Conservation (phyloP, 2,113 vertebrate species). For the Esox niger region DNA sequence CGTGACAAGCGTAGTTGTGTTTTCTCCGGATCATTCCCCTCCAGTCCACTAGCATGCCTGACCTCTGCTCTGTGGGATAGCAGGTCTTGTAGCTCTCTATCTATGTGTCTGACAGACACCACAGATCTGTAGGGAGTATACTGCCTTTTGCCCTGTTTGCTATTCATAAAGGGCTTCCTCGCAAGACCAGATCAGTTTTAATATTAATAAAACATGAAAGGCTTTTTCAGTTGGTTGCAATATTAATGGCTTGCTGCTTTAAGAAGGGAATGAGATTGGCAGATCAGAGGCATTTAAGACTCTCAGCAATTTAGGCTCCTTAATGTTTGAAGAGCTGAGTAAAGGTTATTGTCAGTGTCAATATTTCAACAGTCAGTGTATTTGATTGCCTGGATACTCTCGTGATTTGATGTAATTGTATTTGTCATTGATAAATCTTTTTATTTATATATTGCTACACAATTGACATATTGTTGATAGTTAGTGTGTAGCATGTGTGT, state of each 20-base stretch:
- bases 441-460: too few species aligned
- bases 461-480: constrained; percentile 12
- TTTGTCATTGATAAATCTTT: too few species aligned
- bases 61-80: constrained; percentile 26
- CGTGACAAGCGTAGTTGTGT: constrained; percentile 30
- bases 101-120: background rate
- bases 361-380: constrained; percentile 24
- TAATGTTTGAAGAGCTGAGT: constrained; percentile 28
- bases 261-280: constrained; percentile 23
- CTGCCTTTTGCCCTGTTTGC: constrained; percentile 44
- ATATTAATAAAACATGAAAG: constrained; percentile 71
- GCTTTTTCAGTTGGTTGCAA: constrained; percentile 61
- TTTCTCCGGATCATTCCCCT: constrained; percentile 31
- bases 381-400: constrained; percentile 7
- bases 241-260: constrained; percentile 61
- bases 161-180: constrained; percentile 59
- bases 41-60: background rate
- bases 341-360: constrained; percentile 24
- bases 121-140: background rate
- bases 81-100: background rate
- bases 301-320: constrained; percentile 34
- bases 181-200: constrained; percentile 53
- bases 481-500: background rate
- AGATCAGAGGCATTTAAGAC: constrained; percentile 41
- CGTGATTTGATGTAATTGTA: too few species aligned